Base-by-base conservation (phyloP, 1,140 invertebrate species). In the Idris sp. region DNA sequence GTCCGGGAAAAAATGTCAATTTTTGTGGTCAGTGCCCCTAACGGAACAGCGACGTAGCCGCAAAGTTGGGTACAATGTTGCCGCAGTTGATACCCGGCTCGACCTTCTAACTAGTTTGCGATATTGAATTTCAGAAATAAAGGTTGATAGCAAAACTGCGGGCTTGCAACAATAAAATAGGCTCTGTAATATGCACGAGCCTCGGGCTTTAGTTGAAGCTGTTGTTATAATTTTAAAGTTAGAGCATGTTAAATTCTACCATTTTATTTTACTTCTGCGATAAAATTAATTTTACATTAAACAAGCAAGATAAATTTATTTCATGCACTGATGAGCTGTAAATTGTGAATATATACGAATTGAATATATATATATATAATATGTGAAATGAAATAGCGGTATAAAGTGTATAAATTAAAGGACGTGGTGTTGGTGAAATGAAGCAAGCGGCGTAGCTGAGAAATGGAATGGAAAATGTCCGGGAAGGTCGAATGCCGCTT, bases 11-110 rank as follows among this genome's bases (percentile, higher is more conserved):
- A 68, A 68, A 68, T 48, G 43, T 26, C 31, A 68, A 58, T 49
- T 68, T 68, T 68, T 68, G 64, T 69, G 65, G 54, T 69, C 54
- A 69, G 36, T 59, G 53, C 54, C 36, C 54, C 54, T 59, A 69
- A 69, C 65, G 65, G 65, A 44, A 59, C 30, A 15, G 10, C 22
- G 22, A 26, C 28, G 28, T 58, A 26, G 35, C 53, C 51, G 44
- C 64, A 59, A 44, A 69, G 35, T 59, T 59, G 30, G 18, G 14
- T 16, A 69, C 65, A 44, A 51, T 44, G 30, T 51, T 58, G 33
- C 33, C 13, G 49, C 31, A 19, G 33, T 35, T 35, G 53, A 41
- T 51, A 49, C 58, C 53, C 31, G 30, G 10, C 18, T 11, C 43
- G 19, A 53, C 38, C 35, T 68, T 49, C 41, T 26, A 64, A 58